Base-by-base conservation (phyloP, 1,140 invertebrate species). In the Tachypleus tridentatus region DNA sequence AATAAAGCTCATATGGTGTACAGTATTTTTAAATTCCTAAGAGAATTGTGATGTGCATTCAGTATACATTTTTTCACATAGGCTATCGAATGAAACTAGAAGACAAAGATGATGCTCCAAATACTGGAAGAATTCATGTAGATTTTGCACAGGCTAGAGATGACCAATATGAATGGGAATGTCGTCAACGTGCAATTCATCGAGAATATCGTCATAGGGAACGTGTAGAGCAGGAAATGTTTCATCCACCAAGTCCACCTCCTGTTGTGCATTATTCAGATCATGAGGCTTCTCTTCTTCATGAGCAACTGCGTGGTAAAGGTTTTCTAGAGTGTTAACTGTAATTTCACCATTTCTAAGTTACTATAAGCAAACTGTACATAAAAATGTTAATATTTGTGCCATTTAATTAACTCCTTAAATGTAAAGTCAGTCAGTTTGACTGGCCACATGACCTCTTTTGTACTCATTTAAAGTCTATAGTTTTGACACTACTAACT, bases 101-200 rank as follows among this genome's bases (percentile, higher is more conserved):
- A 87, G 52, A 88, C 58, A 87, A 88, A 68, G 86, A 86, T 60
- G 89, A 91, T 74, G 80, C 86, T 48, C 80, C 86, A 7, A 90
- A 91, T 75, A 91, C 86, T 72, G 91, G 91, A 1, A 84, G 91
- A 72, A 77, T 97, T n/a, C 92, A 97, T 79, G 92, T 97, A 2
- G 93, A 97, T 77, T 97, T 91, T 82, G 93, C 94, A 61, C 78
- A 91, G 82, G 93, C 92, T n/a, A 80, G 91, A 58, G 92, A 96
- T 75, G 93, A 96, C 79, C 87, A 93, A 73, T 90, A 89, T 72
- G 92, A 97, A 74, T 94, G 84, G 82, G 92, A 96, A 74, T 93
- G 89, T 71, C 83, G 85, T 67, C 88, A 93, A 76, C 77, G 91
- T 54, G 86, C 88, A 70, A 70, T 91, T 63, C 86, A 89, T 72